Evolutionary conservation across 2,888 invertebrate species (phyloP), one percentile per base, ranked within the genome.

Genomic region (Mimachlamys varia): DNA sequence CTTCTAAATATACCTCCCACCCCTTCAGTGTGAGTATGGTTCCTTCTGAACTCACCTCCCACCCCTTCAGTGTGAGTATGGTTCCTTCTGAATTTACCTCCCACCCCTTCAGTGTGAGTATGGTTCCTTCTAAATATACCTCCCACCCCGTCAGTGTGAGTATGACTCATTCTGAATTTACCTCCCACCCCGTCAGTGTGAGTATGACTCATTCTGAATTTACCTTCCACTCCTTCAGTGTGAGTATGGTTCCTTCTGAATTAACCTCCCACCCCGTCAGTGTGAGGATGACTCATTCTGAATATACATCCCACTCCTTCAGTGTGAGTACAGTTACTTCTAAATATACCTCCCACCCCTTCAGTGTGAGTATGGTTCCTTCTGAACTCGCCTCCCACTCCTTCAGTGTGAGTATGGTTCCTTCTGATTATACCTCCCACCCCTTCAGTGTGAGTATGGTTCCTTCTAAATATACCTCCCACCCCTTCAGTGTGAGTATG

Each of bases 341-440:
- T 5, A 15, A 95, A 89, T 95, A 95, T 88, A 94, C 95, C 0
- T 62, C 93, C 5, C 33, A 89, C 27, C 92, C 93, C 17, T 94
- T 94, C 88, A 92, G 89, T 90, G 95, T 95, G 91, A 91, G 90
- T 55, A 27, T 49, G 89, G 22, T 44, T 7, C 22, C 19, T 33
- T 93, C 94, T 0, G 95, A 95, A 89, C 94, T 94, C 88, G 94
- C 95, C 0, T 62, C 93, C 5, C 33, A 89, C 27, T 92, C 93
- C 17, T 94, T 94, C 88, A 92, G 89, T 90, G 95, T 95, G 91
- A 91, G 90, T 55, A 27, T 49, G 89, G 22, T 44, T 7, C 22
- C 19, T 33, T 93, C 94, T 0, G 95, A 95, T 89, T 95, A 95
- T 88, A 94, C 95, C 0, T 62, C 93, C 5, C 33, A 89, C 27